These are phyloP conservation scores for Lepisosteus oculatus DNA, from an alignment of 2,113 vertebrate genomes.

Conservation along the genomic window DNA sequence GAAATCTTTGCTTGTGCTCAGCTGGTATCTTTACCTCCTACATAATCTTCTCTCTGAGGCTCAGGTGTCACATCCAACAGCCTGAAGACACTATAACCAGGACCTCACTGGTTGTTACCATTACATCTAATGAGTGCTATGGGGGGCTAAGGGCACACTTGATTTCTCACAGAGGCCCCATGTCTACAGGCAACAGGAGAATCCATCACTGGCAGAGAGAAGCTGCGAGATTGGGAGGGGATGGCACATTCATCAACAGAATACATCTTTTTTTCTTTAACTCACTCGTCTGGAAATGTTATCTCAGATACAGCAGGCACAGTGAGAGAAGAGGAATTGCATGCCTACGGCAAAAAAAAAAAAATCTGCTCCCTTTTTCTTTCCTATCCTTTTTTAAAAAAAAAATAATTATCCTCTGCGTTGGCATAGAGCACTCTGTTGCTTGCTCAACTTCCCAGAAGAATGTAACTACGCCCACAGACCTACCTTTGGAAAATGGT, in stretches of 20 bases:
- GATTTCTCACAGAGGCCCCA: constrained; percentile 10
- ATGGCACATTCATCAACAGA: constrained; percentile 10
- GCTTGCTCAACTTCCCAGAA: neutral
- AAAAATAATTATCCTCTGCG: constrained; percentile 1
- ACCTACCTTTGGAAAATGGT: too few relatives aligned
- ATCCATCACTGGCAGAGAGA: constrained; percentile 10
- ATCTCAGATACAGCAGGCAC: constrained; percentile 10
- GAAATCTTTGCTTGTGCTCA: neutral
- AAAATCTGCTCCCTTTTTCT: neutral
- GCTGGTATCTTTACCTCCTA: too few relatives aligned
- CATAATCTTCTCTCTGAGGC: neutral
- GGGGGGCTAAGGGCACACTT: neutral
- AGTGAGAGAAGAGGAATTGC: constrained; percentile 4
- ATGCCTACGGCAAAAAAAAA: constrained; percentile 2
- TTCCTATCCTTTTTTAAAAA: neutral
- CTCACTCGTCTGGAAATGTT: constrained; percentile 10
- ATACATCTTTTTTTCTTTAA: neutral
- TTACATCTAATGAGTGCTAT: constrained; percentile 10
- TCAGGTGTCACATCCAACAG: constrained; percentile 4
- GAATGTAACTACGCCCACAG: too few relatives aligned
- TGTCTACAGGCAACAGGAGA: neutral
- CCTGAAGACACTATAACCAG: constrained; percentile 2
- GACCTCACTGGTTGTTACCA: constrained; percentile 13
- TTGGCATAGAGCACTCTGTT: neutral
- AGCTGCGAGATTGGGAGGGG: neutral